Conservation (phyloP, 92 coral and sea anemone species). For the Galaxea fascicularis region DNA sequence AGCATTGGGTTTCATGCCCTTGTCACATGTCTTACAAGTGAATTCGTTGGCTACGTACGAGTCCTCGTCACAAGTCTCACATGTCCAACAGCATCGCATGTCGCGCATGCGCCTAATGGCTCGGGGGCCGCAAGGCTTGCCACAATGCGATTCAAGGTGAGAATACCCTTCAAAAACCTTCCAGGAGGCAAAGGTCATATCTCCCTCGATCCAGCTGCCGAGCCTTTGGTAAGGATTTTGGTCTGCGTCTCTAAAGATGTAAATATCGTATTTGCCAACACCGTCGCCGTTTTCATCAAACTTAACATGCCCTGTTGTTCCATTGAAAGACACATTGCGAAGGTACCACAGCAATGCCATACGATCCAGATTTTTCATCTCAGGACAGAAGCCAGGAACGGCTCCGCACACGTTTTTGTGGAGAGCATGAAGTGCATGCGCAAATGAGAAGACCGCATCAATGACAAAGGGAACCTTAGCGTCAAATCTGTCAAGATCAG, state of each 20-base stretch:
- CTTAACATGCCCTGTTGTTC: conserved; percentile 68
- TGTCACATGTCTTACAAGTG: conserved; percentile 74
- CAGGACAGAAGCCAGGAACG: conserved; percentile 73
- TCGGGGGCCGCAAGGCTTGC: conserved; percentile 70
- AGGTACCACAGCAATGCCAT: conserved; percentile 58
- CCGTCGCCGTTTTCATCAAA: conserved; percentile 76
- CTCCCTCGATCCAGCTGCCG: conserved; percentile 74
- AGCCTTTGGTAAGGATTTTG: conserved; percentile 36
- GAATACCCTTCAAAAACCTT: not conserved
- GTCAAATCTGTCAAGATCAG: conserved; percentile 7
- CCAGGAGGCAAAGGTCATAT: conserved; percentile 6
- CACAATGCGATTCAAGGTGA: conserved; percentile 71
- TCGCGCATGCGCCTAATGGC: conserved; percentile 61
- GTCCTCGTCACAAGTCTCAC: conserved; percentile 66
- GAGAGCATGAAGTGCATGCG: conserved; percentile 76
- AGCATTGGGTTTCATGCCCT: conserved; percentile 66
- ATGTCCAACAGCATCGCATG: conserved; percentile 85
- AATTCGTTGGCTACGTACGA: conserved; percentile 66
- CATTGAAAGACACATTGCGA: conserved; percentile 75
- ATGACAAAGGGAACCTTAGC: conserved; percentile 76
- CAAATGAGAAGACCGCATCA: conserved; percentile 85
- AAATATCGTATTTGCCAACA: conserved; percentile 69
- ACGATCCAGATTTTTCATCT: conserved; percentile 62
- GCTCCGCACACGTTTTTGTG: conserved; percentile 65
- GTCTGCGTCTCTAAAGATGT: conserved; percentile 26